Evolutionary conservation across 1,140 invertebrate genomes (phyloP).

Genomic region (Leptestheria dahalacensis): DNA sequence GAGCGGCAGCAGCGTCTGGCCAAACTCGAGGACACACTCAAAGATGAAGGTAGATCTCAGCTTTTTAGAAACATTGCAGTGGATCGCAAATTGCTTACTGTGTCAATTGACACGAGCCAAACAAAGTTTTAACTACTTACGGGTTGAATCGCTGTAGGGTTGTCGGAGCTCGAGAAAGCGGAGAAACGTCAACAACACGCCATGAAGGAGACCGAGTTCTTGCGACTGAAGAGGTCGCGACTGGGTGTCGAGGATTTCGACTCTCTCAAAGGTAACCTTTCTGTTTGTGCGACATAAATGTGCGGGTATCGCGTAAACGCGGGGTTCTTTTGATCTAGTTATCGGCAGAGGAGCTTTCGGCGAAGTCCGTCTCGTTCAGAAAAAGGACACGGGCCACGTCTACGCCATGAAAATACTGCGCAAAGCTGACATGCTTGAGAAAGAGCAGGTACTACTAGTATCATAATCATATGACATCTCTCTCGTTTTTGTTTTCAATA

Average conservation of each 20-base stretch:
- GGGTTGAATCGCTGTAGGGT: conserved; percentile 17
- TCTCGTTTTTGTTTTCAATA: too few species aligned
- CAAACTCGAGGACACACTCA: conserved; percentile 83
- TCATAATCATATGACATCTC: too few species aligned
- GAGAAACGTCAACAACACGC: conserved; percentile 88
- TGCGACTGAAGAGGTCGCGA: conserved; percentile 85
- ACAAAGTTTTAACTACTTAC: too few species aligned
- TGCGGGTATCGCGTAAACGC: background rate
- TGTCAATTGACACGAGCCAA: too few species aligned
- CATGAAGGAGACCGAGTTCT: conserved; percentile 94
- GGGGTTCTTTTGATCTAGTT: background rate
- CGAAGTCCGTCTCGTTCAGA: conserved; percentile 80
- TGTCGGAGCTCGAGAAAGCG: conserved; percentile 66
- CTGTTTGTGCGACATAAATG: too few species aligned
- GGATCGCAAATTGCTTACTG: too few species aligned
- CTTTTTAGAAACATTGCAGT: background rate
- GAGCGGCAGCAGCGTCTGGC: conserved; percentile 90
- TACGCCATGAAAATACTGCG: conserved; percentile 99
- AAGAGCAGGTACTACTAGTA: conserved; percentile 92
- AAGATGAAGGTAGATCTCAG: conserved; percentile 58
- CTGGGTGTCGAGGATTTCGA: conserved; percentile 97
- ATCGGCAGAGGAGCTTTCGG: conserved; percentile 17
- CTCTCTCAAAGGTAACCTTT: conserved; percentile 64
- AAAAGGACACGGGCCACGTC: conserved; percentile 98
- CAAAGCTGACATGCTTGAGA: conserved; percentile 98